These are phyloP conservation scores for Platyscapa corneri DNA, from an alignment of 1,140 invertebrate genomes.

Conservation along the genomic window DNA sequence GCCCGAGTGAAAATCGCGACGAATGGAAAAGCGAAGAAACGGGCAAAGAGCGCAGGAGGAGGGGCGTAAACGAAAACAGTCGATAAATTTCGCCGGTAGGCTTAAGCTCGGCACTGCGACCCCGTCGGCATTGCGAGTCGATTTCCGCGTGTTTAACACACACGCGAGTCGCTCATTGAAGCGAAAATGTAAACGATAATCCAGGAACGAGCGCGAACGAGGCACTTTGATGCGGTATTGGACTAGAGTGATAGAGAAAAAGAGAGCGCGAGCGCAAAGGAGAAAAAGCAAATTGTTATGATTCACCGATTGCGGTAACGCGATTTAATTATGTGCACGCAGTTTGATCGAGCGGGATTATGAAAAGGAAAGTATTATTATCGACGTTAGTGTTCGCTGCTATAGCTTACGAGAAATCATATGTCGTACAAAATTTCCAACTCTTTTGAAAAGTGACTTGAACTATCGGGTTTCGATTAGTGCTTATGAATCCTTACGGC, in stretches of 20 bases:
- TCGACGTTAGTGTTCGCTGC: neutral
- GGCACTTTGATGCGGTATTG: conserved; percentile 32
- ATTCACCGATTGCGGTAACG: neutral
- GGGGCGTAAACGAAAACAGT: neutral
- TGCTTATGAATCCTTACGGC: too few species aligned
- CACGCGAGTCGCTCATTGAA: conserved; percentile 7
- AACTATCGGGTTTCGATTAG: too few species aligned
- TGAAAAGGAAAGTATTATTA: neutral
- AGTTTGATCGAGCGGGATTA: conserved; percentile 12
- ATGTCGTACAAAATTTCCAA: neutral
- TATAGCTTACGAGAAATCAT: neutral
- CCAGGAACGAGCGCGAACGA: conserved; percentile 22
- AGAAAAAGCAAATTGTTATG: conserved; percentile 3
- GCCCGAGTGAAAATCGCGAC: neutral
- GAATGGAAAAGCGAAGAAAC: neutral
- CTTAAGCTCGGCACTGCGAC: neutral
- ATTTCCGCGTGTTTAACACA: conserved; percentile 19
- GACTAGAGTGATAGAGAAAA: neutral
- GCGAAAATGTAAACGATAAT: conserved; percentile 40
- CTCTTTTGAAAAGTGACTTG: too few species aligned
- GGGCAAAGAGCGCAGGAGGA: neutral
- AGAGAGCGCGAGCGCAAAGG: neutral
- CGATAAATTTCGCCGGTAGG: conserved; percentile 3
- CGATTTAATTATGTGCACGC: conserved; percentile 31
- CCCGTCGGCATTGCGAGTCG: neutral